These are phyloP conservation scores for Trididemnum nubilum DNA, from an alignment of 23 tunicate species.

Conservation along the genomic window DNA sequence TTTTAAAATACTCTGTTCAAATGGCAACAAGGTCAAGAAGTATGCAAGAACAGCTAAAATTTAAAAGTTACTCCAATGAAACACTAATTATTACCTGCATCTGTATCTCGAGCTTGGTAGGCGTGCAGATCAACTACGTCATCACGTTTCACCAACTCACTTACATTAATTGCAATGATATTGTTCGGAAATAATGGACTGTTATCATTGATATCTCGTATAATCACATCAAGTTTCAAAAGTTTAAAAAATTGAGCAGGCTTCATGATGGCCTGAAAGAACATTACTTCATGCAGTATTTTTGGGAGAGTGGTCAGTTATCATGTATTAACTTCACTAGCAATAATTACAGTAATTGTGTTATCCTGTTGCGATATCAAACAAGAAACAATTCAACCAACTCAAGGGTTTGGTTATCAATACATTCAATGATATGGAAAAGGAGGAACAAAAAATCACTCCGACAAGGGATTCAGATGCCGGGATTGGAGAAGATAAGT, in stretches of 20 bases:
- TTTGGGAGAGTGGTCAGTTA: not conserved
- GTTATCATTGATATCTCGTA: constrained; percentile 32
- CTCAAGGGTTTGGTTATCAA: too few relatives aligned
- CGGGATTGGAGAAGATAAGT: too few relatives aligned
- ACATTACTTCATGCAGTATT: too few relatives aligned
- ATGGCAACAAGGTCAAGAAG: too few relatives aligned
- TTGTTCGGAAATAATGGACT: constrained; percentile 8
- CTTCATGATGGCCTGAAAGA: constrained; percentile 44
- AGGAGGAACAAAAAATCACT: too few relatives aligned
- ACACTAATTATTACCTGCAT: constrained; percentile 11
- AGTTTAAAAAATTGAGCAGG: constrained; percentile 36
- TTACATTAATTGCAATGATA: constrained; percentile 3
- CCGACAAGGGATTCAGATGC: too few relatives aligned
- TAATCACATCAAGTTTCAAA: constrained; percentile 5
- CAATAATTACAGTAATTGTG: not conserved
- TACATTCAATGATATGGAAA: too few relatives aligned
- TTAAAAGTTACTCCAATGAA: too few relatives aligned
- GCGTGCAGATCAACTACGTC: not conserved
- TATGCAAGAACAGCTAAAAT: too few relatives aligned
- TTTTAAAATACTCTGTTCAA: too few relatives aligned
- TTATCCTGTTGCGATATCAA: too few relatives aligned
- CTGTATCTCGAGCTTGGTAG: constrained; percentile 14
- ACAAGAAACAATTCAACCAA: too few relatives aligned
- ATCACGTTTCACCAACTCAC: not conserved
- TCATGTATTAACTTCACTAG: not conserved